Evolutionary conservation across 2,888 invertebrate genomes (phyloP), one percentile per base, ranked within the genome.

Genomic region (Callyntrura sp.): DNA sequence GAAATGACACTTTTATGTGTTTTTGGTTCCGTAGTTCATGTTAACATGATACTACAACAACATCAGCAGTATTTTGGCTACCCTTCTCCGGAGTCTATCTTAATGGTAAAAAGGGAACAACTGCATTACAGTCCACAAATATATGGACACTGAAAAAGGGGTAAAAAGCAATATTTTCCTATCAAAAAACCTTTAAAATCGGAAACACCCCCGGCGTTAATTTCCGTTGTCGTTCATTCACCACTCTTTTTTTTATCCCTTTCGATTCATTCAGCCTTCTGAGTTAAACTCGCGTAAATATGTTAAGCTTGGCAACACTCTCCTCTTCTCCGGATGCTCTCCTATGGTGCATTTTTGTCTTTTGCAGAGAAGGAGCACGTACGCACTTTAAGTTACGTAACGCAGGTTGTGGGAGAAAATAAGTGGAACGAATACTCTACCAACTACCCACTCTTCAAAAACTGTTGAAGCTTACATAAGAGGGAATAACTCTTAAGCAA

Each of bases 171-270:
- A 73, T 85, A 78, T 78, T 65, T 78, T 25, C 79, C 55, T 86
- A 79, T 86, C 79, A 79, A 68, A 86, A 79, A 25, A 14, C 86
- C 68, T 78, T 86, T 79, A 79, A 86, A 86, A 86, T 79, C 86
- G 86, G 78, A 85, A 79, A 79, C 78, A 86, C 86, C 86, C 86
- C 70, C 86, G 86, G 79, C 79, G 86, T 86, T 86, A 86, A 86
- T 86, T 86, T 86, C 86, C 86, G 86, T 68, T 86, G 17, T 83
- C 8, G 28, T 65, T 65, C 65, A 25, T 28, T 5, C 12, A 12
- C 73, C 17, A 9, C 17, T 23, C 48, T 25, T 25, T 51, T 78
- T 79, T 20, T 79, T 20, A 11, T 76, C 51, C 79, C 5, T 57
- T 60, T 55, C 17, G 14, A 5, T 12, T 55, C n/a, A 55, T 9